Evolutionary conservation across 2,797 vertebrate species (phyloP).

Genomic region (Benthosema pterotum): DNA sequence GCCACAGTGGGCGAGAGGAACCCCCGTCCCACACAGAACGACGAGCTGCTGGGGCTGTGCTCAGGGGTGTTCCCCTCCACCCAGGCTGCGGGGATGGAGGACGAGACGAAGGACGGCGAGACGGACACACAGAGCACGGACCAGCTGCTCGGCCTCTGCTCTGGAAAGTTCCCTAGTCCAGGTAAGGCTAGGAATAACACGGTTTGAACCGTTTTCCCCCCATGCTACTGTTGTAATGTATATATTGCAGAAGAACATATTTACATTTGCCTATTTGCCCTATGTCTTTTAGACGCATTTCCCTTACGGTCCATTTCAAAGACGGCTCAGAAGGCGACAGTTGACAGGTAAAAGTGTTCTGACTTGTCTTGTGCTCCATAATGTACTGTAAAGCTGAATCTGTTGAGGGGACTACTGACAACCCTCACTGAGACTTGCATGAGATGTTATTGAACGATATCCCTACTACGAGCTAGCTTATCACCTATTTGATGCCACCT

Average conservation of each 20-base stretch:
- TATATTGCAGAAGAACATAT: too few relatives aligned
- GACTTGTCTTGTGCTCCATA: too few relatives aligned
- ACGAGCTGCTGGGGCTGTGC: conserved; percentile 89
- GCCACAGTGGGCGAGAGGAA: background rate
- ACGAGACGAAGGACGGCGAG: background rate
- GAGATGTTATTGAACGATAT: too few relatives aligned
- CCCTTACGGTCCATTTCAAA: conserved; percentile 37
- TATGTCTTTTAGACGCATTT: conserved; percentile 28
- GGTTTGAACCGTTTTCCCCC: too few relatives aligned
- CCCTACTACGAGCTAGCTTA: too few relatives aligned
- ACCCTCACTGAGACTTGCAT: too few relatives aligned
- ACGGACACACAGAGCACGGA: conserved; percentile 75
- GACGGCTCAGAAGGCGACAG: conserved; percentile 31
- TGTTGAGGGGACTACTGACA: too few relatives aligned
- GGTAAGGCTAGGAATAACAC: conserved; percentile 53
- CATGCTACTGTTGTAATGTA: too few relatives aligned
- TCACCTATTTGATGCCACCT: too few relatives aligned
- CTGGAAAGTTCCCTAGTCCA: conserved; percentile 86
- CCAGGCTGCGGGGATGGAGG: conserved; percentile 56
- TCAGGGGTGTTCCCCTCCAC: conserved; percentile 86
- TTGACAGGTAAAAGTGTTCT: conserved; percentile 58
- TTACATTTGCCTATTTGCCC: background rate
- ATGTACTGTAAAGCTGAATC: too few relatives aligned
- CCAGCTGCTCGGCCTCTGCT: conserved; percentile 84
- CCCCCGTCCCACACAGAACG: conserved; percentile 65